Percentiles rank a stretch among this genome's conserved stretches.
Evolutionary conservation across 2,113 vertebrate genomes (phyloP).

Genomic region (Phalacrocorax aristotelis): DNA sequence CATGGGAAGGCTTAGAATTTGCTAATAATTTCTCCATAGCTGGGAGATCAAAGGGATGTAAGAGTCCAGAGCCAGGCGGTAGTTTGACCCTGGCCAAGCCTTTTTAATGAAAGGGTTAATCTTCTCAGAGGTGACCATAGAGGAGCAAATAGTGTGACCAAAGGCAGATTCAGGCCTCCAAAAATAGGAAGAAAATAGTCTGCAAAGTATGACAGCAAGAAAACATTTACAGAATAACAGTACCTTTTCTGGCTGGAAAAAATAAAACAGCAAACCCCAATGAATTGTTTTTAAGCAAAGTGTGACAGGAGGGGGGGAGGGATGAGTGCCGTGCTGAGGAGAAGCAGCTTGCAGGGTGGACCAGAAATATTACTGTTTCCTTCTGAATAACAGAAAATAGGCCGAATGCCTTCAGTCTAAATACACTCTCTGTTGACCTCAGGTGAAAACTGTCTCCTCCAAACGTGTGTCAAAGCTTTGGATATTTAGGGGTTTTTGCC

Average conservation of each 20-base stretch:
- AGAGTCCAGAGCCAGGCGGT: conserved; percentile 86
- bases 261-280: conserved; percentile 51
- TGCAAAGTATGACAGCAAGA: conserved; percentile 85
- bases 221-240: conserved; percentile 84
- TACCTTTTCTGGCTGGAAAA: conserved; percentile 76
- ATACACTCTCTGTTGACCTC: conserved; percentile 1
- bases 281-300: conserved; percentile 64
- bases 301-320: not conserved
- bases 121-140: conserved; percentile 98
- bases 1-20: conserved; percentile 98
- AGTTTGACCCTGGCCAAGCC: conserved; percentile 93
- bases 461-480: not conserved
- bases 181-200: conserved; percentile 87
- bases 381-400: conserved; percentile 41
- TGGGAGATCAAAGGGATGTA: conserved; percentile 95
- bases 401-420: not conserved
- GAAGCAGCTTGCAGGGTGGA: conserved; percentile 10
- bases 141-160: conserved; percentile 98
- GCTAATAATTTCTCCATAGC: conserved; percentile 98
- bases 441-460: conserved; percentile 14
- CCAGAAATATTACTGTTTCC: conserved; percentile 43
- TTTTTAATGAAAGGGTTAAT: conserved; percentile 99
- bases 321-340: not conserved
- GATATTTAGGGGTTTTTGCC: not conserved
- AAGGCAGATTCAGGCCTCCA: conserved; percentile 92